Evolutionary conservation across 1,140 invertebrate species (phyloP).

Genomic region (Drosophila kikkawai): DNA sequence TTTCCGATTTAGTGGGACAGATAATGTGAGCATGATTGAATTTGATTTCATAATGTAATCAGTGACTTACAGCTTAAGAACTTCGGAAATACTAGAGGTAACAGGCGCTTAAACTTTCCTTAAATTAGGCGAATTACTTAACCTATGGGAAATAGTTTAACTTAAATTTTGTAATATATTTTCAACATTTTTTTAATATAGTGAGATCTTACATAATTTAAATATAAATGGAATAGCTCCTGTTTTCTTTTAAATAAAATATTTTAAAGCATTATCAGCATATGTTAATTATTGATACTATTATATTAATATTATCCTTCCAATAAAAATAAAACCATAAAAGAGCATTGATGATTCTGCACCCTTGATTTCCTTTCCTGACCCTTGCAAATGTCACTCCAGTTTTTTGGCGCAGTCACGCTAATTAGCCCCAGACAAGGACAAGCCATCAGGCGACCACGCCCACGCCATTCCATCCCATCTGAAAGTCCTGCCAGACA

Average conservation of each 20-base stretch:
- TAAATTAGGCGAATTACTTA: neutral
- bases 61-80: neutral
- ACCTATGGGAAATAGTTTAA: neutral
- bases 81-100: neutral
- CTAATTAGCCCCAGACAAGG: slow-evolving; percentile 75
- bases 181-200: neutral
- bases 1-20: neutral
- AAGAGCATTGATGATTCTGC: slow-evolving; percentile 13
- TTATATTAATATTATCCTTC: neutral
- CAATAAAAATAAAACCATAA: neutral
- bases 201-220: no score
- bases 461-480: slow-evolving; percentile 27
- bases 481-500: slow-evolving; percentile 14
- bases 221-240: neutral
- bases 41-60: neutral
- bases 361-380: slow-evolving; percentile 5
- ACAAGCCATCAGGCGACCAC: slow-evolving; percentile 50
- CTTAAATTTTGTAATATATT: neutral
- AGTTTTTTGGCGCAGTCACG: slow-evolving; percentile 66
- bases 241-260: neutral
- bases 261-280: no score
- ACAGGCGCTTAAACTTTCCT: neutral
- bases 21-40: neutral
- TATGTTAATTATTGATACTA: no score
- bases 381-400: slow-evolving; percentile 45